phyloP scores from a whole-genome alignment of 2,888 invertebrate species.

The Cerastis rubricosa region DNA sequence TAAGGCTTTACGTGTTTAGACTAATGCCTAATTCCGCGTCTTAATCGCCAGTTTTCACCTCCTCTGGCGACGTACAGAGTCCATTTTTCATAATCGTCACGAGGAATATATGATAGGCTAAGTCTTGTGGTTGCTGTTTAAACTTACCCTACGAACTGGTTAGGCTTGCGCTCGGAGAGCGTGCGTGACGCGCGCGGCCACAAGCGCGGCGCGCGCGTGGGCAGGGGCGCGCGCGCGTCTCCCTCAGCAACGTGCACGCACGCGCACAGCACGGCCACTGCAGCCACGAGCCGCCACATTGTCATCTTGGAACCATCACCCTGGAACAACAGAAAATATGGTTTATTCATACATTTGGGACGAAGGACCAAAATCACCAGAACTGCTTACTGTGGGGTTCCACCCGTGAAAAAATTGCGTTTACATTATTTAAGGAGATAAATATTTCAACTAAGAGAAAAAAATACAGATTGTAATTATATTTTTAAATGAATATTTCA shows the following conservation, averaged over 20 bases:
- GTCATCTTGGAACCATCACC: conserved; percentile 89
- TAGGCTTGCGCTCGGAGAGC: conserved; percentile 81
- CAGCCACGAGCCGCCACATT: conserved; percentile 78
- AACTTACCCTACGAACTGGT: conserved; percentile 86
- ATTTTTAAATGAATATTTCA: neutral
- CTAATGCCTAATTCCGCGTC: neutral
- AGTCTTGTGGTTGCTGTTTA: neutral
- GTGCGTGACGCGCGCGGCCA: conserved; percentile 84
- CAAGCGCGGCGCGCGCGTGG: conserved; percentile 76
- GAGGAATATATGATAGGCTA: neutral
- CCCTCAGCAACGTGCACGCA: conserved; percentile 73
- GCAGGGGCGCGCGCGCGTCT: conserved; percentile 77
- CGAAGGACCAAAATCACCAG: neutral
- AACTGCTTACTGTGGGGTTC: neutral
- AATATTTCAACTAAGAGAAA: neutral
- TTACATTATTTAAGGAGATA: too few species aligned
- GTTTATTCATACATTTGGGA: neutral
- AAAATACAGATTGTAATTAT: too few species aligned
- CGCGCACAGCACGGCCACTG: conserved; percentile 78
- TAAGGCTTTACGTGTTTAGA: neutral
- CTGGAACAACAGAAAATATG: conserved; percentile 68
- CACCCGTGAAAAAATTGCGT: neutral
- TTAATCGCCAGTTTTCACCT: neutral
- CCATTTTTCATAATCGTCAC: neutral
- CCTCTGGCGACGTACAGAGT: neutral